A percentile compares a stretch with the other conserved stretches of the same genome.
These are phyloP conservation scores for Microctenopoma steveboyesi DNA, from an alignment of 2,797 vertebrate genomes.

Conservation along the genomic window DNA sequence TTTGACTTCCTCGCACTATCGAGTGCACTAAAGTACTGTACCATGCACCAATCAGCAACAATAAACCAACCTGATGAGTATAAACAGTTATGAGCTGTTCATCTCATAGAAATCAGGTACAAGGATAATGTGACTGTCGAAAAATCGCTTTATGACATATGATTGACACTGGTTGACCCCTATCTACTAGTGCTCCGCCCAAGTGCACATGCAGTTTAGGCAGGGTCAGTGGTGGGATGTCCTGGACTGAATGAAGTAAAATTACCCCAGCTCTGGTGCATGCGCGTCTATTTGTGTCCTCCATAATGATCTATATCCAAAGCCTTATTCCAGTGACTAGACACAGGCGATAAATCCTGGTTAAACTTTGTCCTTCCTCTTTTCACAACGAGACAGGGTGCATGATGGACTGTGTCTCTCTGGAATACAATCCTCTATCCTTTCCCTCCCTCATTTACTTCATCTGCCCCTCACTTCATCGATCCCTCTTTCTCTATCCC, in stretches of 20 bases:
- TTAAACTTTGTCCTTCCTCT: constrained; percentile 81
- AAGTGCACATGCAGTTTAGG: neutral
- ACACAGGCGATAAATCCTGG: constrained; percentile 76
- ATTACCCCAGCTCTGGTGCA: constrained; percentile 65
- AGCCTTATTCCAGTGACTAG: constrained; percentile 71
- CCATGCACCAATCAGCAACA: too few species aligned
- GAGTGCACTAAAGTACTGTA: too few species aligned
- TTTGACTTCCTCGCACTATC: neutral
- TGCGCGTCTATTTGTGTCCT: constrained; percentile 71
- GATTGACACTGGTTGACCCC: constrained; percentile 3
- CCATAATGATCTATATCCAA: constrained; percentile 75
- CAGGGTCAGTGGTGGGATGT: neutral
- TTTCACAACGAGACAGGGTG: constrained; percentile 66
- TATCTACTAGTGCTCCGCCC: neutral
- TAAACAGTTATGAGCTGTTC: too few species aligned
- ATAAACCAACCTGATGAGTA: too few species aligned
- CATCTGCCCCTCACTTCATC: constrained; percentile 45
- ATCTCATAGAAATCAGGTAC: too few species aligned
- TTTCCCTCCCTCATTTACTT: constrained; percentile 60
- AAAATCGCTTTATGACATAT: neutral
- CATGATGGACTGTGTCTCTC: constrained; percentile 76
- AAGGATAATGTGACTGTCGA: neutral
- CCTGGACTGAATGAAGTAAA: constrained; percentile 29
- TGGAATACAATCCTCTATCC: constrained; percentile 48
- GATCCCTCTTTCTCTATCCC: constrained; percentile 42